Percentiles rank a stretch among this genome's conserved stretches.
phyloP scores from a whole-genome alignment of 2,888 invertebrate species.

The Scelioninae gen. 2 region DNA sequence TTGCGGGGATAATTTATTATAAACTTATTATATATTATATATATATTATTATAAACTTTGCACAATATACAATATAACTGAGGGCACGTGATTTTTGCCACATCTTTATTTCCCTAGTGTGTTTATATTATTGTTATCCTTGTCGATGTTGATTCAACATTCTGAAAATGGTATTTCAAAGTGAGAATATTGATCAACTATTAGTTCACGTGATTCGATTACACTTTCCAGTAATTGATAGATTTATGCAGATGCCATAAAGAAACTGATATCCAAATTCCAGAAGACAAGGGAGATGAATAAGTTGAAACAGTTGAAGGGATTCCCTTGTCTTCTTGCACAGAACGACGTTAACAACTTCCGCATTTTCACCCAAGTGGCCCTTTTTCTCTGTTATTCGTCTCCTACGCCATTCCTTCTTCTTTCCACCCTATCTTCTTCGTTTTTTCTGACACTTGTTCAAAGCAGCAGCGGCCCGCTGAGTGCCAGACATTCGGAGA shows the following conservation, averaged over 20 bases:
- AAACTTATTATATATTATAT: no score
- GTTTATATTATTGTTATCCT: no score
- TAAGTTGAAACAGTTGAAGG: not conserved
- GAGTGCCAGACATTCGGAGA: conserved; percentile 55
- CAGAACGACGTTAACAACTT: conserved; percentile 47
- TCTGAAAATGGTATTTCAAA: no score
- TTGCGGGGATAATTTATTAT: no score
- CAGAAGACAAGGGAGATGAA: conserved; percentile 1
- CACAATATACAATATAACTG: no score
- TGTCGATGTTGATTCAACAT: no score
- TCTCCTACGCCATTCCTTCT: conserved; percentile 5
- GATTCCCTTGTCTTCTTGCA: not conserved
- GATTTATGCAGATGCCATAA: not conserved
- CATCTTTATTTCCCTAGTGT: no score
- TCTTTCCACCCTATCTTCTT: conserved; percentile 13
- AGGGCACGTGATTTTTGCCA: no score
- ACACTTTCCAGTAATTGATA: not conserved
- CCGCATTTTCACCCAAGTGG: conserved; percentile 40
- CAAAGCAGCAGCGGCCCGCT: conserved; percentile 50
- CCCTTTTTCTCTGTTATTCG: conserved; percentile 15
- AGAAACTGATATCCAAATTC: conserved; percentile 3
- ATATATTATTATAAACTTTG: no score
- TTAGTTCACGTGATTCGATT: no score
- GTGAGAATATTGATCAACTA: no score
- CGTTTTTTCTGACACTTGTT: conserved; percentile 49